Evolutionary conservation across 1,140 invertebrate species (phyloP).

Genomic region (Araneus ventricosus): DNA sequence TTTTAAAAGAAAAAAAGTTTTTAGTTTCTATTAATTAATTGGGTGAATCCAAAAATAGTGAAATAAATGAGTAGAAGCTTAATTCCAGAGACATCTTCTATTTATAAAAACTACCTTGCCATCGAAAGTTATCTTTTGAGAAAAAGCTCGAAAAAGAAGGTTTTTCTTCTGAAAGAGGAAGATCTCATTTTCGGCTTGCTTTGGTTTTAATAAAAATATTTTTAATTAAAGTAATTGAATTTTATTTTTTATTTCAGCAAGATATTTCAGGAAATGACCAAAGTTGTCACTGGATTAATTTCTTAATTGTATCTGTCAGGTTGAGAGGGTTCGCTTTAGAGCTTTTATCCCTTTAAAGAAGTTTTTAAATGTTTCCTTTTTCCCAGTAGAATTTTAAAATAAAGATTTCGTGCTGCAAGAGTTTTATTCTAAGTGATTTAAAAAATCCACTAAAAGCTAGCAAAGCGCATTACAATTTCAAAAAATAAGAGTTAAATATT

Average conservation of each 20-base stretch:
- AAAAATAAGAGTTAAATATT: too few species aligned
- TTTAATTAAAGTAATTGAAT: constrained; percentile 33
- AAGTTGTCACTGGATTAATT: neutral
- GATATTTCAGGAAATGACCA: neutral
- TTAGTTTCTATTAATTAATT: constrained; percentile 12
- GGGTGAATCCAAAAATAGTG: neutral
- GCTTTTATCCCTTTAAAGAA: neutral
- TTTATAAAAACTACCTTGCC: too few species aligned
- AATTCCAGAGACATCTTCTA: neutral
- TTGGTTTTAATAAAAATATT: constrained; percentile 18
- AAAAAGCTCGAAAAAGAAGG: neutral
- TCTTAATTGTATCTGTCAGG: neutral
- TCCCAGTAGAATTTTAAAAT: neutral
- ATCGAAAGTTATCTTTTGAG: neutral
- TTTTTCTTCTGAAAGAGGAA: neutral
- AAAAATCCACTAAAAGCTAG: too few species aligned
- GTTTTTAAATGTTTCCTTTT: neutral
- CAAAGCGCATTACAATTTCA: too few species aligned
- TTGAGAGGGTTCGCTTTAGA: neutral
- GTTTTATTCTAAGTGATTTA: too few species aligned
- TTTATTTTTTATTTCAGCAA: neutral
- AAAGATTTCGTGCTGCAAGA: too few species aligned
- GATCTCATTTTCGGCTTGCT: neutral
- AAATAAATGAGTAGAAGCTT: neutral
- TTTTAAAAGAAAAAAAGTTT: neutral